Evolutionary conservation across 2,888 invertebrate genomes (phyloP), one percentile per base, ranked within the genome.

Genomic region (Hoplodrina ambigua): DNA sequence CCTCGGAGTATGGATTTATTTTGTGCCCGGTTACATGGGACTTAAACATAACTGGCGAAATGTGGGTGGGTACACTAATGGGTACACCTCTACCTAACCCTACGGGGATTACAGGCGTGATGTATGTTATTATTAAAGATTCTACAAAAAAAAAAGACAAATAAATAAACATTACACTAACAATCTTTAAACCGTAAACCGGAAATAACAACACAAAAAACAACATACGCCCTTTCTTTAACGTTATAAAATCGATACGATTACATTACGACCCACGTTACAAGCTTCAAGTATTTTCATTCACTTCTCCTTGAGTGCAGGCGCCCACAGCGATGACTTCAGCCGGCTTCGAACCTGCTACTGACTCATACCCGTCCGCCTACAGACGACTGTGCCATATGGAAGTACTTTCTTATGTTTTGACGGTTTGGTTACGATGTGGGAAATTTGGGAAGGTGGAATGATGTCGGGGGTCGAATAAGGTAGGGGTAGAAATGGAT

Each of bases 321-420:
- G 82, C 80, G 80, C 87, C 85, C 81, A 85, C 85, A 20, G 62
- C 69, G 75, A 80, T 86, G 88, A 87, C 86, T 85, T 85, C 85
- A 89, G 75, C 79, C 69, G 72, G 84, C 79, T 67, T 80, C 85
- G 83, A 87, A 88, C 85, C 80, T 60, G 85, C 87, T 69, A 72
- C 77, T 86, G 88, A 86, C 68, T 88, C 88, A 87, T 71, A 81
- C 82, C 67, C 66, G 83, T 82, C 82, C 87, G 88, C 89, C 89
- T 83, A 84, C 89, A 41, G 57, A 19, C 17, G 2, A 67, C 65
- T 33, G 75, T 37, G 55, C 69, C 82, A 84, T 82, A 84, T 82
- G 84, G 72, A 53, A 59, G 58, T 49, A 30, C 17, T 70, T 65
- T 81, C n/a, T 13, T 6, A 19, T 61, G 19, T 54, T 70, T 76